Evolutionary conservation across 2,113 vertebrate genomes (phyloP).

Genomic region (Nothobranchius furzeri): DNA sequence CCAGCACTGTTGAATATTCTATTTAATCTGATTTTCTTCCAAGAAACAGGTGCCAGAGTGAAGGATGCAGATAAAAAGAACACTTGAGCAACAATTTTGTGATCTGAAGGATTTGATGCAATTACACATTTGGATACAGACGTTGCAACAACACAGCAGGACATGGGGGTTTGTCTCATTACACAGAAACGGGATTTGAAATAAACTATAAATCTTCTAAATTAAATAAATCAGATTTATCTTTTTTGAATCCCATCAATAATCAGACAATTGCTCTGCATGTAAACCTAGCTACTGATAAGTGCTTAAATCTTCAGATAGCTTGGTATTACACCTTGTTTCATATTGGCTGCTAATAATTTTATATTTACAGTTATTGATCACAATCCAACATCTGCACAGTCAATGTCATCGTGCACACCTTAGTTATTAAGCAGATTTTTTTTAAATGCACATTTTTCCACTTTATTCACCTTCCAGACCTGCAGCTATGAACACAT

Average conservation of each 20-base stretch:
- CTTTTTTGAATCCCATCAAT: neutral
- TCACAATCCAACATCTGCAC: neutral
- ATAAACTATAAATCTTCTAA: no score
- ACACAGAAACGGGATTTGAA: no score
- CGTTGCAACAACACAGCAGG: no score
- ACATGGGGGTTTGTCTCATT: no score
- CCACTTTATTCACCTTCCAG: conserved; percentile 15
- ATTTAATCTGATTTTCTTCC: no score
- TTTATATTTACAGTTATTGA: neutral
- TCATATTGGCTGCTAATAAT: neutral
- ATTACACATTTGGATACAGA: no score
- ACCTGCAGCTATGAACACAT: conserved; percentile 10
- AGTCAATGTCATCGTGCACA: neutral
- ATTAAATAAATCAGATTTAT: no score
- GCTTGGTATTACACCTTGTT: neutral
- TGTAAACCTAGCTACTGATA: neutral
- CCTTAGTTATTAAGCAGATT: conserved; percentile 4
- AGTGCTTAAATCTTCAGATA: neutral
- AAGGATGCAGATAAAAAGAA: no score
- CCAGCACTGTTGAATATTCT: no score
- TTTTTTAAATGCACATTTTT: conserved; percentile 3
- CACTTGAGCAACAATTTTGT: no score
- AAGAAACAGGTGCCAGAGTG: no score
- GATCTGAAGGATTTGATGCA: no score
- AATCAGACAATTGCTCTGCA: neutral